Percentiles rank a stretch among this genome's conserved stretches.
These are phyloP conservation scores for Tipula lateralis DNA, from an alignment of 2,888 invertebrate genomes.

Conservation along the genomic window DNA sequence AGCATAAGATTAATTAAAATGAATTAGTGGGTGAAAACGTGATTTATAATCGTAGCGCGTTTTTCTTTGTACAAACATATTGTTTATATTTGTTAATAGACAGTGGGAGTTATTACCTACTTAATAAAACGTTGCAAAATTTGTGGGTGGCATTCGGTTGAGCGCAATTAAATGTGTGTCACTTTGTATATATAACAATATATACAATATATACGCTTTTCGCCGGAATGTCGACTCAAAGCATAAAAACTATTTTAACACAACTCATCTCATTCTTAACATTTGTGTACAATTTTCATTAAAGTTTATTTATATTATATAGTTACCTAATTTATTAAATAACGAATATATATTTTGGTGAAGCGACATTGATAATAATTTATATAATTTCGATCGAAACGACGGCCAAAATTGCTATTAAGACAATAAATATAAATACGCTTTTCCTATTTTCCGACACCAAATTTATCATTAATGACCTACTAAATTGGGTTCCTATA, in stretches of 20 bases:
- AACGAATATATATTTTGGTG: neutral
- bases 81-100: neutral
- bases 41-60: neutral
- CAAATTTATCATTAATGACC: neutral
- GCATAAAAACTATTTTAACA: neutral
- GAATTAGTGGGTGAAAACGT: neutral
- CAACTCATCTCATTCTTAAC: neutral
- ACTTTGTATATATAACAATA: neutral
- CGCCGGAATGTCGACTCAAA: neutral
- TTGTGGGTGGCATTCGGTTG: neutral
- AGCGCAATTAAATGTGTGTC: neutral
- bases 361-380: neutral
- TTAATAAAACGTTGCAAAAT: neutral
- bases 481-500: neutral
- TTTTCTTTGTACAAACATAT: neutral
- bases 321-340: neutral
- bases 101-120: neutral
- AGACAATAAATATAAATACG: neutral
- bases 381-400: neutral
- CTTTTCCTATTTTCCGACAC: neutral
- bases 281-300: neutral
- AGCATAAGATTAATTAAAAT: neutral
- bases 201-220: too few species aligned
- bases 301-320: too few species aligned
- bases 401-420: neutral